Base-by-base conservation (phyloP, 2,797 vertebrate genomes). In the Spea hammondii region DNA sequence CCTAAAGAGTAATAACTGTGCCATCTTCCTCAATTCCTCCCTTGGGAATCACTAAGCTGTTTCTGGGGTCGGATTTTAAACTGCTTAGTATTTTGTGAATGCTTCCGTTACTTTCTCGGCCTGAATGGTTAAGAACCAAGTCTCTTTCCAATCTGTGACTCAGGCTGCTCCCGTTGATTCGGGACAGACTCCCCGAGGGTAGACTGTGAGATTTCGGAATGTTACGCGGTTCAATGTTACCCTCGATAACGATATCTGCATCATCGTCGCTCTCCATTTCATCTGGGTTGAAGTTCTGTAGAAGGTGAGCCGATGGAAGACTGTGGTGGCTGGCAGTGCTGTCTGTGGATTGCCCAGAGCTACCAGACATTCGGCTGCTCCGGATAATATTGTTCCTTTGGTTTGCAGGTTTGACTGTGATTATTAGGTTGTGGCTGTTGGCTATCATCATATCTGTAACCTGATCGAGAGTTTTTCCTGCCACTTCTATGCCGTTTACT, bases 381-480 rank as follows among this genome's bases (percentile, higher is more conserved):
- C 97, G 94, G 72, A 98, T 94, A 73, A 98, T 93, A 72, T 99
- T 99, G 89, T 99, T 99, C 84, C 96, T 94, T 90, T 99, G 97
- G 89, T 99, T 99, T 64, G 96, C 97, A 0, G 97, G 97, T 89
- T 98, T 98, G 74, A 99, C 97, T 0, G 97, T 99, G 85, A 99
- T 93, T 1, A 99, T 98, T 80, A 99, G 93, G 85, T 99, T 98
- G 89, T 98, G 97, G 88, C 97, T 99, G 91, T 99, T 99, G 82
- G 97, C 97, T 8, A 99, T 98, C 97, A 99, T 99, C 97, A 99
- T 99, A 89, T 99, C 97, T 5, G 97, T 99, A 67, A 98, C 97
- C 87, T 99, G 97, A 85, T 99, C 97, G 4, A 99, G 89, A 0
- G 97, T 97, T 88, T 98, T 99, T n/a, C 96, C 97, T 0, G 95